Evolutionary conservation across 2,888 invertebrate species (phyloP).

Genomic region (Drosophila lacicola): DNA sequence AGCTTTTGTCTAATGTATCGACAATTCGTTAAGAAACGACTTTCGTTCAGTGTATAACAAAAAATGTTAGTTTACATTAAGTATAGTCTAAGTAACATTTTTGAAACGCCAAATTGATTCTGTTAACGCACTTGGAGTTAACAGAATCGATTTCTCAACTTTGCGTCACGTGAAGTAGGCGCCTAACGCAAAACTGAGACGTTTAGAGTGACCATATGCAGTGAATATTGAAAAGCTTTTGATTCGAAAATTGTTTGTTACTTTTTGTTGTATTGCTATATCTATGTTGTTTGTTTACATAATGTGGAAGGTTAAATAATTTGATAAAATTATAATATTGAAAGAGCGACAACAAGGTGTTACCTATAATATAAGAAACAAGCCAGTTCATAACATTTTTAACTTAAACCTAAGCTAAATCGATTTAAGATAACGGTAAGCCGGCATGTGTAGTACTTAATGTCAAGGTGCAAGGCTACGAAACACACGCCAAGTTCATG

Average conservation of each 20-base stretch:
- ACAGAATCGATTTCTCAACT: neutral
- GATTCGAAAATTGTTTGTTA: neutral
- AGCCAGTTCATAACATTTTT: too few species aligned
- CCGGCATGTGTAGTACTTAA: neutral
- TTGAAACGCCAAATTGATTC: too few species aligned
- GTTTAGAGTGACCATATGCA: constrained; percentile 19
- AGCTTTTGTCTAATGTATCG: neutral
- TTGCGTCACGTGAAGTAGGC: constrained; percentile 7
- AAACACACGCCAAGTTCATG: constrained; percentile 36
- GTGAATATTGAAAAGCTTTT: too few species aligned
- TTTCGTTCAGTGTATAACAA: neutral
- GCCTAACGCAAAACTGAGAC: neutral
- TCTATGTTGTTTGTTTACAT: neutral
- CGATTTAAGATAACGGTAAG: neutral
- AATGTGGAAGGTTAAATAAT: neutral
- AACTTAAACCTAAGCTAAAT: neutral
- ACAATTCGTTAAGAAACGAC: neutral
- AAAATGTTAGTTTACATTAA: neutral
- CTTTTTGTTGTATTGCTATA: neutral
- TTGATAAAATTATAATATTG: neutral
- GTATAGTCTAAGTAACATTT: too few species aligned
- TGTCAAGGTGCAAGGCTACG: constrained; percentile 26
- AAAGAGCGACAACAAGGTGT: too few species aligned
- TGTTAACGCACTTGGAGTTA: neutral
- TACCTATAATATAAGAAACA: too few species aligned